phyloP scores from a whole-genome alignment of 2,888 invertebrate genomes.

The Bellardia pandia region DNA sequence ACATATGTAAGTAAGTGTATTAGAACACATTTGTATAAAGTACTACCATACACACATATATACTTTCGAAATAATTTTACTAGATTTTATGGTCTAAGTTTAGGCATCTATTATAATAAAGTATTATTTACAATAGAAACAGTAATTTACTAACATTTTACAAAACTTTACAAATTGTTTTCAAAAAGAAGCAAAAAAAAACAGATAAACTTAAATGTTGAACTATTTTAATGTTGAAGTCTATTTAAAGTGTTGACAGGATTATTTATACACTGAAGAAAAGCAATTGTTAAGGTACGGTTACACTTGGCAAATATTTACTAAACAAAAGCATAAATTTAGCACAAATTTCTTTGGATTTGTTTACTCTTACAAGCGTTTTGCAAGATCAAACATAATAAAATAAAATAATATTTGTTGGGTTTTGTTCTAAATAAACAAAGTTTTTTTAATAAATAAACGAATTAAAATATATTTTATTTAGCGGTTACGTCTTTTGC shows the following conservation, averaged over 20 bases:
- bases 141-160: slow-evolving; percentile 36
- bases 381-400: too few species aligned
- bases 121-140: slow-evolving; percentile 37
- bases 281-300: not conserved
- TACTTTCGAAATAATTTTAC: slow-evolving; percentile 49
- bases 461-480: too few species aligned
- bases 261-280: not conserved
- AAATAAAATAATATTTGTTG: too few species aligned
- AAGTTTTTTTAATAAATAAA: not conserved
- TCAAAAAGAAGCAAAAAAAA: not conserved
- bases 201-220: not conserved
- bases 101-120: slow-evolving; percentile 55
- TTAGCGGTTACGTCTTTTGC: too few species aligned
- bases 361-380: too few species aligned
- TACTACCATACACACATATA: not conserved
- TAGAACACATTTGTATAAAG: slow-evolving; percentile 16
- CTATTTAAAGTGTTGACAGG: slow-evolving; percentile 15
- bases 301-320: too few species aligned
- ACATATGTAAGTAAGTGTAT: not conserved
- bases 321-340: too few species aligned
- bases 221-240: slow-evolving; percentile 16
- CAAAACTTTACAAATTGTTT: slow-evolving; percentile 36
- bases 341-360: too few species aligned
- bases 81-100: slow-evolving; percentile 56
- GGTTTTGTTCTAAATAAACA: too few species aligned